Evolutionary conservation across 2,888 invertebrate genomes (phyloP), one percentile per base, ranked within the genome.

Genomic region (Adela reaumurella): DNA sequence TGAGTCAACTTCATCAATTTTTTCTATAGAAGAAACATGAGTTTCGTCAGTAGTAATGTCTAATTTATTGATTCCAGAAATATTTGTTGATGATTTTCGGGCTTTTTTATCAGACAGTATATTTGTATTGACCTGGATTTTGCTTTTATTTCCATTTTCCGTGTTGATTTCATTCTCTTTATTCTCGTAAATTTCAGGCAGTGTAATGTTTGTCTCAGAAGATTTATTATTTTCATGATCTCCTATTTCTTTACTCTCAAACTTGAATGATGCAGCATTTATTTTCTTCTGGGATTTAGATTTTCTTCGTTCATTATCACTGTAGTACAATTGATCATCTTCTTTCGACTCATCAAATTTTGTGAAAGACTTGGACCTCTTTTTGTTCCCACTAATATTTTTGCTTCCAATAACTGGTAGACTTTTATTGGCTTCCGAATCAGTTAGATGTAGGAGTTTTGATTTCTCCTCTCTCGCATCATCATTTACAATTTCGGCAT

Each of bases 1-100:
- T 41, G 10, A 29, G 42, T 46, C 46, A 46, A 46, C 28, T 18
- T 19, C 42, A 42, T 46, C 41, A 19, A 10, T 19, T 42, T 19
- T 35, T 35, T 35, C 11, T 8, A 24, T 8, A 24, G 24, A 24
- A 6, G 24, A 6, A 24, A 24, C 8, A 8, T 8, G 4, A 24
- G 4, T 8, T 24, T 24, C 24, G 4, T 24, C 5, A 24, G 4
- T 4, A 3, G 35, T 35, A 35, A 11, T 8, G 14, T 35, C 35
- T 3, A 35, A 35, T 35, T 35, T 14, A 14, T 14, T 14, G n/a
- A 35, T 35, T 8, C 6, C 4, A 3, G 35, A 35, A 11, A 35
- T 8, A 8, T 35, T 8, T 35, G 4, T 35, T 14, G 35, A 35
- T 14, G 4, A 14, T 8, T 35, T 35, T 14, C 35, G 14, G 24